Evolutionary conservation across 1,140 invertebrate genomes (phyloP), one percentile per base, ranked within the genome.

Genomic region (Solenopsis fugax): DNA sequence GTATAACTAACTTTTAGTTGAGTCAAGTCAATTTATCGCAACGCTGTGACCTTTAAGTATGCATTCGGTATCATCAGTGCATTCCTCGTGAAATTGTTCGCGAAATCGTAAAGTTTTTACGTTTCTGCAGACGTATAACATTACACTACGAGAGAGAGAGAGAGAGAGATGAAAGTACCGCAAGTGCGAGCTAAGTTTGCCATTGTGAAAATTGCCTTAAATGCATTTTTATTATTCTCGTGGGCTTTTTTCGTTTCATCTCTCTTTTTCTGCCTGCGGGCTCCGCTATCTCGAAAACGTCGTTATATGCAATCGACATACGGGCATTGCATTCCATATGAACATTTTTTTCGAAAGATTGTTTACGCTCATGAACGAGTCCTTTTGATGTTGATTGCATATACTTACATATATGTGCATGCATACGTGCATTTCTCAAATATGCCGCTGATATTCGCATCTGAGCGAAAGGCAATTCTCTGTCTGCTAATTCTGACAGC

Each of bases 191-290:
- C 7, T 18, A 29, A 0, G 9, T 12, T 29, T n/a, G 58, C 64
- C n/a, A 56, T 71, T 81, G 65, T 71, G 77, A 71, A 71, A 62
- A 71, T 2, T 10, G 21, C 16, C 13, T 76, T 29, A 62, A 77
- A 34, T 50, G 29, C 13, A 34, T 34, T 77, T 69, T 67, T 5
- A 13, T 29, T 41, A 54, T 16, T 69, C 9, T 12, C 10, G 4
- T 0, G 18, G n/a, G 10, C 50, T 69, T 67, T 41, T 34, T 64
- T 18, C n/a, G 18, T 29, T 29, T 29, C 29, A 18, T 60, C 16
- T 77, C 16, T 77, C 13, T 18, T 67, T 69, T 78, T 54, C 12
- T 56, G 7, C 24, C 18, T 65, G 76, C 62, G 62, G 60, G 16
- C 62, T 45, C 5, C 4, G 77, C 13, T 54, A 41, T 80, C 13